Conservation (phyloP, 2,113 vertebrate genomes). For the Vulpes lagopus region DNA sequence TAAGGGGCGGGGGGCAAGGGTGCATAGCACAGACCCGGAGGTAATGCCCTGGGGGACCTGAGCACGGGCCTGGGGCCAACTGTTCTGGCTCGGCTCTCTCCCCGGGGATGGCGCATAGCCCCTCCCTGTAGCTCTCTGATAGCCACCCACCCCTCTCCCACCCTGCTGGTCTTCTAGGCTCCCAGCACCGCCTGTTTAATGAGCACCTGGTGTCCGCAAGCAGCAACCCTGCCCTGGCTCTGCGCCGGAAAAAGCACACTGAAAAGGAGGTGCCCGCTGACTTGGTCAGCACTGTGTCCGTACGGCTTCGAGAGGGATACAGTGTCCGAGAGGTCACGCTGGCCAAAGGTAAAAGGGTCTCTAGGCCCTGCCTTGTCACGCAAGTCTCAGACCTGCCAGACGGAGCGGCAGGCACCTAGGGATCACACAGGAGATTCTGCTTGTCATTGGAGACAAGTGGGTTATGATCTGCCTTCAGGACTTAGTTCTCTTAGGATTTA, state of each 20-base stretch:
- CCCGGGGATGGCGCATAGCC: background rate
- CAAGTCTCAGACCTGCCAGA: background rate
- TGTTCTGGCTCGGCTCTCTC: background rate
- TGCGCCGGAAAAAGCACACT: slow-evolving; percentile 97
- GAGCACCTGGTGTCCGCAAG: slow-evolving; percentile 98
- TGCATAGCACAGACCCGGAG: background rate
- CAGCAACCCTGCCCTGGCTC: slow-evolving; percentile 95
- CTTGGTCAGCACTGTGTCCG: slow-evolving; percentile 95
- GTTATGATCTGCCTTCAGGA: background rate
- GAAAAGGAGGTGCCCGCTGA: slow-evolving; percentile 98
- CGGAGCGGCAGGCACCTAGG: background rate
- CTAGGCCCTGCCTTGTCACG: background rate
- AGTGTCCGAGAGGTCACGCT: slow-evolving; percentile 96
- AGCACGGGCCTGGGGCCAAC: background rate
- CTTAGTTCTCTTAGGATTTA: background rate
- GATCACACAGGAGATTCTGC: background rate
- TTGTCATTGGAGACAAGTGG: background rate
- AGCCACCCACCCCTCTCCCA: background rate
- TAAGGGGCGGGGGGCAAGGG: slow-evolving; percentile 46
- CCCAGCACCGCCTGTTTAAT: slow-evolving; percentile 97
- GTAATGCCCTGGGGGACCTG: fast-evolving
- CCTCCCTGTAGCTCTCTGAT: background rate
- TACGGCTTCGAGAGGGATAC: slow-evolving; percentile 97
- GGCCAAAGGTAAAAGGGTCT: slow-evolving; percentile 92
- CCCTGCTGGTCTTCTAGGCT: slow-evolving; percentile 86